Evolutionary conservation across 1,140 invertebrate genomes (phyloP).

Genomic region (Harpegnathos saltator): DNA sequence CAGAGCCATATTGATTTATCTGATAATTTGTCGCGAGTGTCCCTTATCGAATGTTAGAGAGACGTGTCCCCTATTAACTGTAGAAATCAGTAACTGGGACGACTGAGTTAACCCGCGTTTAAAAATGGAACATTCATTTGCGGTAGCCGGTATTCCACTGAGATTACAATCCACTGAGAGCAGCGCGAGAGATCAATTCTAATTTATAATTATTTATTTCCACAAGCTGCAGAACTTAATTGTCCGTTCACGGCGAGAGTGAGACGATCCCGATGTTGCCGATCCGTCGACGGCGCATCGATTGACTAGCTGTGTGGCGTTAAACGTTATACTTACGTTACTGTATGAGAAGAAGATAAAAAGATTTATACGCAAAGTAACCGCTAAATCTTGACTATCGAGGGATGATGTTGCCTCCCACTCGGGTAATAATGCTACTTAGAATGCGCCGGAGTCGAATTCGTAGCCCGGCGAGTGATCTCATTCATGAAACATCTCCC

Average conservation of each 20-base stretch:
- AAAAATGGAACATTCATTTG: neutral
- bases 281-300: slow-evolving; percentile 26
- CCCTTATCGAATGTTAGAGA: neutral
- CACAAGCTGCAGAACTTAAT: neutral
- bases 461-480: slow-evolving; percentile 6
- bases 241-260: slow-evolving; percentile 3
- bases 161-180: slow-evolving; percentile 5
- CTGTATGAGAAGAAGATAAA: slow-evolving; percentile 20
- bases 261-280: slow-evolving; percentile 41
- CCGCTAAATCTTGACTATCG: slow-evolving; percentile 18
- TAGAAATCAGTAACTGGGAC: slow-evolving; percentile 16
- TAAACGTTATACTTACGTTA: slow-evolving; percentile 50
- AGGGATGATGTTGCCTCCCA: slow-evolving; percentile 27
- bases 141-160: neutral
- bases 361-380: slow-evolving; percentile 41
- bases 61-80: neutral
- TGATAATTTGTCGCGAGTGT: slow-evolving; percentile 3
- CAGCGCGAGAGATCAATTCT: slow-evolving; percentile 13
- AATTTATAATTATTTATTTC: slow-evolving; percentile 45
- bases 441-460: slow-evolving; percentile 32
- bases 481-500: slow-evolving; percentile 39
- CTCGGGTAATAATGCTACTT: slow-evolving; percentile 40
- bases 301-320: slow-evolving; percentile 38
- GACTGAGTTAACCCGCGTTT: neutral
- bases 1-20: slow-evolving; percentile 1